Percentiles rank a stretch among this genome's conserved stretches.
These are phyloP conservation scores for Nephila pilipes DNA, from an alignment of 1,140 invertebrate genomes.

Conservation along the genomic window DNA sequence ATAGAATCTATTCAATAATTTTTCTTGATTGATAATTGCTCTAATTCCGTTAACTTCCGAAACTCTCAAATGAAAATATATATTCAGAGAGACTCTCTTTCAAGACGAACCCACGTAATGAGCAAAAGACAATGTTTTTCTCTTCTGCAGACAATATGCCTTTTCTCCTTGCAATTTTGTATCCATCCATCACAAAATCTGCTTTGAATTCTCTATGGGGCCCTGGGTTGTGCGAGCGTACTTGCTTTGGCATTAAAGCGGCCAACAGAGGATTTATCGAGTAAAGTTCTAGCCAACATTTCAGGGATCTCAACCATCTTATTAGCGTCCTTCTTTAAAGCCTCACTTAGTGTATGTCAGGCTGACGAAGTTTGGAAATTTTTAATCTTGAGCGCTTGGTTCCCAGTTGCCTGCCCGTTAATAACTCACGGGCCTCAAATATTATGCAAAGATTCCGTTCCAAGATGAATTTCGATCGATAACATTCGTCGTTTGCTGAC, in stretches of 20 bases:
- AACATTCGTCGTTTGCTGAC: slow-evolving; percentile 68
- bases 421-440: slow-evolving; percentile 63
- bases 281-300: slow-evolving; percentile 68
- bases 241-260: slow-evolving; percentile 74
- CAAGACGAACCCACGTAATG: slow-evolving; percentile 41
- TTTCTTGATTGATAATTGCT: slow-evolving; percentile 39
- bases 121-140: slow-evolving; percentile 66
- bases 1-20: neutral
- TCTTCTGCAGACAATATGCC: slow-evolving; percentile 7
- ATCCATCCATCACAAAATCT: slow-evolving; percentile 61
- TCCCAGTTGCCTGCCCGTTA: slow-evolving; percentile 64
- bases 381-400: slow-evolving; percentile 67
- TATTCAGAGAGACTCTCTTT: neutral
- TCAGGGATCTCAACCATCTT: slow-evolving; percentile 50
- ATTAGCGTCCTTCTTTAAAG: slow-evolving; percentile 74
- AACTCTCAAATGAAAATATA: slow-evolving; percentile 52
- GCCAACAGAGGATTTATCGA: slow-evolving; percentile 63
- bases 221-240: slow-evolving; percentile 19
- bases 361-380: slow-evolving; percentile 73
- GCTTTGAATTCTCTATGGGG: slow-evolving; percentile 19
- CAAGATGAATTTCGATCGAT: slow-evolving; percentile 71
- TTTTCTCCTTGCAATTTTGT: slow-evolving; percentile 60
- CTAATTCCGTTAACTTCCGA: neutral
- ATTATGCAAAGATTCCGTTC: slow-evolving; percentile 74
- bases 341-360: slow-evolving; percentile 65